Evolutionary conservation across 2,113 vertebrate genomes (phyloP), one percentile per base, ranked within the genome.

Genomic region (Chelonoidis abingdonii): DNA sequence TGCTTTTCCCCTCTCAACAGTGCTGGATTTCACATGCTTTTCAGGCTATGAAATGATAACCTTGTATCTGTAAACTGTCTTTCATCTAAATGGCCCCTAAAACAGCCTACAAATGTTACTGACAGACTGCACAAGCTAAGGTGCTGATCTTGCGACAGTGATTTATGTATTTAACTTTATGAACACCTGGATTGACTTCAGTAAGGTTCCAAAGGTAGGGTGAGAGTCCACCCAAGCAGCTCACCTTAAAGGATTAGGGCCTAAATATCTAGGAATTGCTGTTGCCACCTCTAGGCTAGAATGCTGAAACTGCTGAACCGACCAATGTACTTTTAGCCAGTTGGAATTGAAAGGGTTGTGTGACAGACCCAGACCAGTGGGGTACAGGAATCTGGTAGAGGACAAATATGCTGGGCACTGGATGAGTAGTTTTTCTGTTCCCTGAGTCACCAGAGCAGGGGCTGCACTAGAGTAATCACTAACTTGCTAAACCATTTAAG

Each of bases 261-360:
- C 83, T 19, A 83, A 94, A 24, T 19, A 75, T 11, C 14, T 87
- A 19, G 65, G n/a, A 85, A 25, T 31, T 87, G 16, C 80, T 75
- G 41, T 1, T 0, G 13, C 0, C 0, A 76, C 75, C 56, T 62
- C 19, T 44, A 52, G 2, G 0, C 50, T 62, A 56, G 1, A 1
- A 44, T 88, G 78, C 56, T 84, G 21, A 1, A 4, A 49, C 38
- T 84, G 0, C n/a, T 62, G 38, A 27, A 62, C 38, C 89, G 57
- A 50, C 6, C 44, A 90, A 8, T 82, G 29, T 80, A 84, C 49
- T 92, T 92, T 87, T 21, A 25, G 75, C 21, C 65, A 76, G 38
- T 72, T 89, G 84, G 44, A 53, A 56, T 86, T 72, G 88, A 93
- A 31, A 76, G 56, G 69, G 50, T 75, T 44, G 44, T 44, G 44